Percentiles rank a stretch among this genome's conserved stretches.
Evolutionary conservation across 2,797 vertebrate genomes (phyloP).

Genomic region (Enteromius thamalakanensis): DNA sequence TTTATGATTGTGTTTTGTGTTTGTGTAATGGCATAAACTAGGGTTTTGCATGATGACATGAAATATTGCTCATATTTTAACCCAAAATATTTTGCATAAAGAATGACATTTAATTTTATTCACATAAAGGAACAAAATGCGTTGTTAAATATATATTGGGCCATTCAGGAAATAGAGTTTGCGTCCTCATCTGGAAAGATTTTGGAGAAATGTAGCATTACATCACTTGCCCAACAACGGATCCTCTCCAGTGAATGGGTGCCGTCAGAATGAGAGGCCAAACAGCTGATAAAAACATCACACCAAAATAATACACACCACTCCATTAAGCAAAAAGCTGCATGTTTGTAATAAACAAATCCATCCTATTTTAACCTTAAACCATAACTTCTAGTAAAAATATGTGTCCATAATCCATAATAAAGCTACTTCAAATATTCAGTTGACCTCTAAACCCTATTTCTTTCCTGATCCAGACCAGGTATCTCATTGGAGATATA

Average conservation of each 20-base stretch:
- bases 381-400: background rate
- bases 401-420: background rate
- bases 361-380: background rate
- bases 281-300: background rate
- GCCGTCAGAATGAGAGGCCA: background rate
- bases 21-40: conserved; percentile 2
- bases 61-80: background rate
- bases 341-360: background rate
- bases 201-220: background rate
- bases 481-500: background rate
- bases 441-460: background rate
- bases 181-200: background rate
- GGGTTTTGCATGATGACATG: background rate
- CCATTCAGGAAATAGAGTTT: background rate
- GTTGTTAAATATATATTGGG: background rate
- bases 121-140: background rate
- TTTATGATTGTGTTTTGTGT: background rate
- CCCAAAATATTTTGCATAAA: background rate
- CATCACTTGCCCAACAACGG: background rate
- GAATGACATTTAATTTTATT: background rate
- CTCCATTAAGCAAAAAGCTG: background rate
- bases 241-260: background rate
- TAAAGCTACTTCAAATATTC: background rate
- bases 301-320: background rate
- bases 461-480: background rate